Conservation (phyloP, 2,888 invertebrate species). For the Vesta saturnalis region DNA sequence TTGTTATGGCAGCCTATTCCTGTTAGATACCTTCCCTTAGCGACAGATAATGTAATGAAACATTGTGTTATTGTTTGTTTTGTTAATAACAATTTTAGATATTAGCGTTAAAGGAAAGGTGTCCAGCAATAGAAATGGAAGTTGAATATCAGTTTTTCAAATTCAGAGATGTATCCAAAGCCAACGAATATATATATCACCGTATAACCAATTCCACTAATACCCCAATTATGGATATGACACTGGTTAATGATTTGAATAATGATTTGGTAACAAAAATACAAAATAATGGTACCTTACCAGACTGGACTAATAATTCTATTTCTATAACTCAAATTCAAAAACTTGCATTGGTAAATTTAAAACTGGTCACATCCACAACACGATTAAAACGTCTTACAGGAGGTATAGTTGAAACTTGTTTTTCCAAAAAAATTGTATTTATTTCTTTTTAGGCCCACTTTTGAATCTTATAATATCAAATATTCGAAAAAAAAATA, state of each 20-base stretch:
- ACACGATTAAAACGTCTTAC: conserved; percentile 75
- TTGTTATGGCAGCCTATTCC: conserved; percentile 89
- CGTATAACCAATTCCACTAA: conserved; percentile 70
- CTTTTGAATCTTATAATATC: too few species aligned
- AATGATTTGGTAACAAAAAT: conserved; percentile 75
- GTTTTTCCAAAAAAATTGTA: too few species aligned
- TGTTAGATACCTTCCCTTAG: conserved; percentile 77
- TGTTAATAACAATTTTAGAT: conserved; percentile 51
- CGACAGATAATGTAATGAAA: conserved; percentile 70
- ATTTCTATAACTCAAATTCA: conserved; percentile 76
- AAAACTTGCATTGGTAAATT: conserved; percentile 72
- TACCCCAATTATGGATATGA: conserved; percentile 65
- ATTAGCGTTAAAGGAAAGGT: conserved; percentile 64
- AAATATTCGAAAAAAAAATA: too few species aligned
- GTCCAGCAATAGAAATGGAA: conserved; percentile 66
- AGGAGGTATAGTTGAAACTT: too few species aligned
- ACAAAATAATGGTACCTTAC: conserved; percentile 74
- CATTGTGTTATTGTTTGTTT: too few species aligned
- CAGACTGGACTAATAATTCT: conserved; percentile 77
- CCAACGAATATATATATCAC: conserved; percentile 70
- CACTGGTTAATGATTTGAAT: conserved; percentile 77
- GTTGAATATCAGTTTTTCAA: conserved; percentile 63
- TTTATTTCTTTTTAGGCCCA: too few species aligned
- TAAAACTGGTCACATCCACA: conserved; percentile 76
- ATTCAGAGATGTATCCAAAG: conserved; percentile 64